These are phyloP conservation scores for Glossophaga mutica DNA, from an alignment of 2,797 vertebrate species.

Conservation along the genomic window DNA sequence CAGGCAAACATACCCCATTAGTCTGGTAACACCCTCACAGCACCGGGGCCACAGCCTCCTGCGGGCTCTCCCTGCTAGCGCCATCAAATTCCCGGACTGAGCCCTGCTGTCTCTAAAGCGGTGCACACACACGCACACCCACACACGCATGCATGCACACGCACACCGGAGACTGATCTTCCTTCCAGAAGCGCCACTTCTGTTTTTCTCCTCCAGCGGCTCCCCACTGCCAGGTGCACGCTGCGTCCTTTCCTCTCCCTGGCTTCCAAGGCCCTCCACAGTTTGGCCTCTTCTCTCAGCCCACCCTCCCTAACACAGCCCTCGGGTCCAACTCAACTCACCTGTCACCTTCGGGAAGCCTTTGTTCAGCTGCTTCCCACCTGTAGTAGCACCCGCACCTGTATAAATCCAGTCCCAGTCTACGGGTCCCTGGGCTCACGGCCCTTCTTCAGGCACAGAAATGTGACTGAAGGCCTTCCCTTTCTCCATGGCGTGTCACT, in stretches of 20 bases:
- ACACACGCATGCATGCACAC: too few species aligned
- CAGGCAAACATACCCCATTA: background rate
- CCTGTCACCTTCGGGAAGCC: background rate
- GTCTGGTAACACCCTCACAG: background rate
- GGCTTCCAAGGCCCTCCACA: background rate
- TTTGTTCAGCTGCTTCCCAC: background rate
- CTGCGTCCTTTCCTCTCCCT: background rate
- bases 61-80: background rate
- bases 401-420: background rate
- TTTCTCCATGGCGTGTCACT: background rate
- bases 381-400: background rate
- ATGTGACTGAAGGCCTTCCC: background rate
- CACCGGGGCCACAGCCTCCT: background rate
- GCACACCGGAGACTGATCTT: background rate
- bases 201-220: background rate
- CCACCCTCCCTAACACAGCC: background rate
- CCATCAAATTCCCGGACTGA: background rate
- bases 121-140: too few species aligned
- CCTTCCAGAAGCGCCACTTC: background rate
- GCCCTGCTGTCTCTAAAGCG: background rate
- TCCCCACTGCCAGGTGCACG: background rate
- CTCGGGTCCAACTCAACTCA: background rate
- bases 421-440: background rate
- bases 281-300: background rate
- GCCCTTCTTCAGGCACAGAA: background rate